These are phyloP conservation scores for Cabera pusaria DNA, from an alignment of 2,888 invertebrate species.

Conservation along the genomic window DNA sequence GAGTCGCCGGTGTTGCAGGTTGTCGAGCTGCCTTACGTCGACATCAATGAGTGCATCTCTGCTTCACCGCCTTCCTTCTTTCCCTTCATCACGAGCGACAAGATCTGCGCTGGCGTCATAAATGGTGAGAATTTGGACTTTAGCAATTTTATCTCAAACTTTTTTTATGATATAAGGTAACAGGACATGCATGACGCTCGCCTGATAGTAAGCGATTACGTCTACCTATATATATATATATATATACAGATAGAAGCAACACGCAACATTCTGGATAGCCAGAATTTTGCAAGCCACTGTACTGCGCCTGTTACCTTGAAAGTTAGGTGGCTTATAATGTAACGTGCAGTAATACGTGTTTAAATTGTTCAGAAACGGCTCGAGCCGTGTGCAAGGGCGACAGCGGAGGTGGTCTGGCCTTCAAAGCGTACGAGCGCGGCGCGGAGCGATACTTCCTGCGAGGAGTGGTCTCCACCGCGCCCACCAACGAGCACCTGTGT, in stretches of 20 bases:
- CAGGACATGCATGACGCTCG: no score
- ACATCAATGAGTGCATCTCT: constrained; percentile 20
- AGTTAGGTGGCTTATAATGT: no score
- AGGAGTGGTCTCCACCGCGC: constrained; percentile 50
- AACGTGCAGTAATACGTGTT: background rate
- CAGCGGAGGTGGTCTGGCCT: constrained; percentile 56
- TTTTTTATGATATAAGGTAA: no score
- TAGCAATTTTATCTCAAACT: no score
- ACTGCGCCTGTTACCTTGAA: no score
- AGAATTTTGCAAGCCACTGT: no score
- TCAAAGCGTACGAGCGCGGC: constrained; percentile 39
- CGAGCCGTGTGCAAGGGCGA: constrained; percentile 53
- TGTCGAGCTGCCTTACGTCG: constrained; percentile 21
- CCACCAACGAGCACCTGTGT: constrained; percentile 18
- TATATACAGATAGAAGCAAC: no score
- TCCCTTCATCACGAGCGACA: constrained; percentile 22
- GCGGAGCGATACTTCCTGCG: constrained; percentile 48
- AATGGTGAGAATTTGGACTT: constrained; percentile 20
- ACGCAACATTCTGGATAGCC: no score
- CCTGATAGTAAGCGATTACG: no score
- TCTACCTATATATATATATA: no score
- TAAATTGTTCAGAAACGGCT: constrained; percentile 13
- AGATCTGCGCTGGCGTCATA: constrained; percentile 26
- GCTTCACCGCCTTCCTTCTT: constrained; percentile 19
- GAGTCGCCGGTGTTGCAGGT: constrained; percentile 15